A percentile compares a stretch with the other conserved stretches of the same genome.
Conservation (phyloP, 1,140 invertebrate species). For the Drosophila sp. region DNA sequence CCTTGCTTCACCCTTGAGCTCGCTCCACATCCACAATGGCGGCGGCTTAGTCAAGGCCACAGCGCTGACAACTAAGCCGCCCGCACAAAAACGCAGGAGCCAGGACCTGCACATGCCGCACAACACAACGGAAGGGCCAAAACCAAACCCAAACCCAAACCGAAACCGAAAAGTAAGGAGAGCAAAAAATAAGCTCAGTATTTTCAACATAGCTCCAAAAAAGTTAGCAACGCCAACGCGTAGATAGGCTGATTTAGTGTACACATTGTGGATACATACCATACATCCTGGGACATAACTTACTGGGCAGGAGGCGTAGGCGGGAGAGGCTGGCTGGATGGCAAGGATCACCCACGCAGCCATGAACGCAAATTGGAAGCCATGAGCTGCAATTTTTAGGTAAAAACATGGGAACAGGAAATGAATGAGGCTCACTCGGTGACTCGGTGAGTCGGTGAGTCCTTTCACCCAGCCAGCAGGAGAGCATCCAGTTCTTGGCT, state of each 20-base stretch:
- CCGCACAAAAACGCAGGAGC: conserved; percentile 16
- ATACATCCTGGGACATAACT: conserved; percentile 15
- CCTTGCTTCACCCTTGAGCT: background rate
- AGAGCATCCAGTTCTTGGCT: background rate
- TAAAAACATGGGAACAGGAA: conserved; percentile 34
- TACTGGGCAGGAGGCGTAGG: background rate
- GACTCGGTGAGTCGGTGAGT: background rate
- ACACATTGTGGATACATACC: conserved; percentile 21
- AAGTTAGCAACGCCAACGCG: conserved; percentile 14
- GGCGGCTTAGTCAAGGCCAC: conserved; percentile 57
- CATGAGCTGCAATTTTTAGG: conserved; percentile 58
- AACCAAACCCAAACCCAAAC: conserved; percentile 16
- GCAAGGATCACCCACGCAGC: conserved; percentile 47
- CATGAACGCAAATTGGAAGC: conserved; percentile 69
- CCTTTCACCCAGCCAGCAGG: conserved; percentile 4
- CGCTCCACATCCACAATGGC: background rate
- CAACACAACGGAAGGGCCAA: conserved; percentile 12
- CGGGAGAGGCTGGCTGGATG: background rate
- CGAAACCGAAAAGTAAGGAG: conserved; percentile 39
- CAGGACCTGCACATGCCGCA: conserved; percentile 14
- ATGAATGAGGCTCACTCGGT: conserved; percentile 37
- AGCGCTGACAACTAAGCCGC: conserved; percentile 45
- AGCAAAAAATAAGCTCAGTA: conserved; percentile 55
- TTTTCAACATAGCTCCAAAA: conserved; percentile 34
- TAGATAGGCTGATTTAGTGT: conserved; percentile 62